A percentile compares a stretch with the other conserved stretches of the same genome.
Conservation (phyloP, 2,888 invertebrate species). For the Isotomurus palustris region DNA sequence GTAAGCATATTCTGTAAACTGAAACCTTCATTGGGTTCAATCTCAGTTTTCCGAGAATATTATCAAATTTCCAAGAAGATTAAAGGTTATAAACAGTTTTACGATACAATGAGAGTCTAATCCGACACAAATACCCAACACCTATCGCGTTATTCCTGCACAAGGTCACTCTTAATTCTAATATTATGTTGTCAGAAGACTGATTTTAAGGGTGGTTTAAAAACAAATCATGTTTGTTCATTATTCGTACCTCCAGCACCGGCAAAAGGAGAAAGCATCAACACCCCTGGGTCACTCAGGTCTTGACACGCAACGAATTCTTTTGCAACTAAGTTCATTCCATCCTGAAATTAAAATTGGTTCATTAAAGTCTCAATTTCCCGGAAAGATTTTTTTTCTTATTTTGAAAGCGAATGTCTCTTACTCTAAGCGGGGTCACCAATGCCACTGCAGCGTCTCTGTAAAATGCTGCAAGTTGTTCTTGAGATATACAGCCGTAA, state of each 20-base stretch:
- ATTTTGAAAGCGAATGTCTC: neutral
- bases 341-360: conserved; percentile 47
- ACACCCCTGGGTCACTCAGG: conserved; percentile 50
- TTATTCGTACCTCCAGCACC: conserved; percentile 50
- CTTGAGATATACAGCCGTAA: conserved; percentile 51
- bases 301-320: conserved; percentile 52
- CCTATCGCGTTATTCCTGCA: no score
- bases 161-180: no score
- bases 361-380: neutral
- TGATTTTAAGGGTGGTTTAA: no score
- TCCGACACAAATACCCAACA: no score
- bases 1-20: no score
- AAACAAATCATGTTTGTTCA: no score
- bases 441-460: conserved; percentile 51
- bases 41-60: no score
- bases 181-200: no score
- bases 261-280: conserved; percentile 52
- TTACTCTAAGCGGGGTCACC: conserved; percentile 50
- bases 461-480: conserved; percentile 51
- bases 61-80: no score
- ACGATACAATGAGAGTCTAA: no score
- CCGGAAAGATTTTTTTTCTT: neutral
- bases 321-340: conserved; percentile 54
- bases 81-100: no score
- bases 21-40: no score